Evolutionary conservation across 2,888 invertebrate species (phyloP).

Genomic region (Meiosimyza decipiens): DNA sequence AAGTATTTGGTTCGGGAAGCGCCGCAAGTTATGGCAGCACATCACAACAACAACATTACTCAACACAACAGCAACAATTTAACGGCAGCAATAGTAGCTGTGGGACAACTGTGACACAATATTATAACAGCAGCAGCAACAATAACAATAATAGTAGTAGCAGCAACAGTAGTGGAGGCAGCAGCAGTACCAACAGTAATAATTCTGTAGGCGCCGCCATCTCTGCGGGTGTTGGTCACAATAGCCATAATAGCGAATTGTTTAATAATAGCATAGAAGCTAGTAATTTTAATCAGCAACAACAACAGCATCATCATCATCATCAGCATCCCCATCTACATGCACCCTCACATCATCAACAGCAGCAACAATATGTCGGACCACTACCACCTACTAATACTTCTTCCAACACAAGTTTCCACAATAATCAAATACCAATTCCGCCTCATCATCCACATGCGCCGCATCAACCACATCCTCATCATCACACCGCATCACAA

Average conservation of each 20-base stretch:
- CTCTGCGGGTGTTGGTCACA: conserved; percentile 18
- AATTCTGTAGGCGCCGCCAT: conserved; percentile 15
- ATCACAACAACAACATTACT: conserved; percentile 38
- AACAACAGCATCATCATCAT: conserved; percentile 22
- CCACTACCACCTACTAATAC: conserved; percentile 38
- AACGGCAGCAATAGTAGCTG: conserved; percentile 40
- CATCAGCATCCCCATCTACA: conserved; percentile 13
- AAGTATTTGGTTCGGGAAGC: conserved; percentile 55
- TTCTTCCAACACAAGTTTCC: conserved; percentile 31
- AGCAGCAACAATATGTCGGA: conserved; percentile 39
- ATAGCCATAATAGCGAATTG: conserved; percentile 27
- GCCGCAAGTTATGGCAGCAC: conserved; percentile 35
- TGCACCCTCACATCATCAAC: conserved; percentile 36
- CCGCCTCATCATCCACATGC: conserved; percentile 37
- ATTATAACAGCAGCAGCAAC: conserved; percentile 31
- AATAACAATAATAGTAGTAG: conserved; percentile 43
- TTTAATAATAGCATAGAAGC: conserved; percentile 25
- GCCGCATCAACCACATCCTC: conserved; percentile 34
- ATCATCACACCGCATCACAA: conserved; percentile 32
- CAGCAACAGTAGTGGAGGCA: conserved; percentile 29
- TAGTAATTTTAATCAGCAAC: conserved; percentile 23
- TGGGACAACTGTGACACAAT: conserved; percentile 15
- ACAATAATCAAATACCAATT: conserved; percentile 40
- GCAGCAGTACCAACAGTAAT: conserved; percentile 34
- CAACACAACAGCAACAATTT: conserved; percentile 41